These are phyloP conservation scores for Vireo altiloquus DNA, from an alignment of 2,113 vertebrate genomes.

Conservation along the genomic window DNA sequence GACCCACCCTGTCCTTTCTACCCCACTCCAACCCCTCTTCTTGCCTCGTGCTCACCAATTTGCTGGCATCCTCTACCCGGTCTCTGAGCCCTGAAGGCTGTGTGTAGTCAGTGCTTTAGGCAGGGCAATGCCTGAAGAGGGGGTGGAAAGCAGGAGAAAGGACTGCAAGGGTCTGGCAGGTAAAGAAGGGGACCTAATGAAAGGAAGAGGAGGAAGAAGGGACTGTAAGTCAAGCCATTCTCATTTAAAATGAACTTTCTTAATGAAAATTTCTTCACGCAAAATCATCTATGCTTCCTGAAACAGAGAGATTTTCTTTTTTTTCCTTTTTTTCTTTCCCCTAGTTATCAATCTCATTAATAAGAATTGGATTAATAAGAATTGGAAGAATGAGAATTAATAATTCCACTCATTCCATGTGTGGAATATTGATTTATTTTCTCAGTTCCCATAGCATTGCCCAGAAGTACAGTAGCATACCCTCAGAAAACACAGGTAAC, in stretches of 20 bases:
- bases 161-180: not conserved
- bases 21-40: not conserved
- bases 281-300: not conserved
- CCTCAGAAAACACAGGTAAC: not conserved
- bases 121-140: not conserved
- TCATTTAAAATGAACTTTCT: not conserved
- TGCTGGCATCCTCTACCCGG: not conserved
- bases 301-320: not conserved
- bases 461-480: not conserved
- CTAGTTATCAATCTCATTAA: not conserved
- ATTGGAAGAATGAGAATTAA: too few species aligned
- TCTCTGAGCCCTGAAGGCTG: not conserved
- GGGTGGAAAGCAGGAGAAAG: not conserved
- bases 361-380: not conserved
- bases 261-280: not conserved
- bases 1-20: not conserved
- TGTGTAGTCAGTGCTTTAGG: not conserved
- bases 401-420: not conserved
- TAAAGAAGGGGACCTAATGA: not conserved
- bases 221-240: not conserved
- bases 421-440: not conserved
- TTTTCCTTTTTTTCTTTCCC: not conserved
- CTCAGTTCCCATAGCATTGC: not conserved
- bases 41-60: not conserved
- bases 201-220: not conserved